These are phyloP conservation scores for Penaeus indicus DNA, from an alignment of 1,140 invertebrate genomes.

Conservation along the genomic window DNA sequence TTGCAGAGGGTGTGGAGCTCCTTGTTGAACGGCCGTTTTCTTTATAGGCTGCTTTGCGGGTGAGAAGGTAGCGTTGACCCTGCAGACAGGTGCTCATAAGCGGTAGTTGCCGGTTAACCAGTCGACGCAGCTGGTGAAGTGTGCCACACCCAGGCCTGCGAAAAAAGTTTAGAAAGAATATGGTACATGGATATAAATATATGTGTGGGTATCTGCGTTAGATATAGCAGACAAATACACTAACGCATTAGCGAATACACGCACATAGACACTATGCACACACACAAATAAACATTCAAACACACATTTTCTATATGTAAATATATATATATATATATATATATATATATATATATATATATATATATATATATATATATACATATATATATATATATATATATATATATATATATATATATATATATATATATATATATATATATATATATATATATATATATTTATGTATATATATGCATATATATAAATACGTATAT, in stretches of 20 bases:
- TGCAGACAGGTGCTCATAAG: background rate
- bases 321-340: background rate
- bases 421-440: background rate
- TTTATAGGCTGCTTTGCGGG: background rate
- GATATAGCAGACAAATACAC: background rate
- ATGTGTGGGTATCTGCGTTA: background rate
- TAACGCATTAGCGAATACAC: background rate
- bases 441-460: too few relatives aligned
- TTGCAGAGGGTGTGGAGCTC: too few relatives aligned
- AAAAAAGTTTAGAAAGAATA: background rate
- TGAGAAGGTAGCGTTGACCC: background rate
- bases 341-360: slow-evolving; percentile 34
- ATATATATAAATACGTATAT: too few relatives aligned
- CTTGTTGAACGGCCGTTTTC: background rate
- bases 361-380: slow-evolving; percentile 45
- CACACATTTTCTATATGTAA: background rate
- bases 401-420: slow-evolving; percentile 35
- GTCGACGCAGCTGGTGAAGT: slow-evolving; percentile 46
- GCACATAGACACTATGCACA: background rate
- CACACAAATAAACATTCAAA: background rate
- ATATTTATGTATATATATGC: too few relatives aligned
- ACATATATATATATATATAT: slow-evolving; percentile 49
- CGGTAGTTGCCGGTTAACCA: slow-evolving; percentile 37
- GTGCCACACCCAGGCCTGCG: slow-evolving; percentile 39
- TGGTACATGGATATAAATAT: slow-evolving; percentile 11